Evolutionary conservation across 2,888 invertebrate genomes (phyloP), one percentile per base, ranked within the genome.

Genomic region (Rosalia funebris): DNA sequence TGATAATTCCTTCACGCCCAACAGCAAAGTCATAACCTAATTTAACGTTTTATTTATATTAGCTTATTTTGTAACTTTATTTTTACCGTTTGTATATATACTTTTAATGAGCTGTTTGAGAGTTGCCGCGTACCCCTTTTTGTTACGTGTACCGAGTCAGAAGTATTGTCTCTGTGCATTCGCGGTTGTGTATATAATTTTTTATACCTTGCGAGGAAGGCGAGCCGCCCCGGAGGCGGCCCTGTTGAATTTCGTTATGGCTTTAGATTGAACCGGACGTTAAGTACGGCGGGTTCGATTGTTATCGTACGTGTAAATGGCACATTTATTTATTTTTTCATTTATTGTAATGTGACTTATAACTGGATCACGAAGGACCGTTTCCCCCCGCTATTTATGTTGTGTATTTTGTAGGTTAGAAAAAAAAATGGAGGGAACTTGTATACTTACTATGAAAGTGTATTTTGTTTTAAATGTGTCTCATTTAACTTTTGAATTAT

Each of bases 391-490:
- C 56, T 65, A 60, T 69, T 70, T 68, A 65, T 70, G 63, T 68
- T 68, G 66, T 70, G 69, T 69, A 70, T 62, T 69, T 65, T 71
- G 63, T 69, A 71, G 66, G 58, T 60, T 63, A 68, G 65, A 64
- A 55, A 64, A 34, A 34, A 34, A 64, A 53, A 46, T 14, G 60
- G 62, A 64, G 67, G 70, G 68, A 65, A 66, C 59, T 65, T 66
- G 62, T 63, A 72, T 70, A 71, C 72, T 69, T 67, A 66, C 62
- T 57, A 65, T 60, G 62, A 69, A 68, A 67, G 64, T 68, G 69
- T 68, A 66, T 54, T 63, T 65, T 66, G 64, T 74, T 74, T 73
- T 73, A 65, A 74, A 71, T 73, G 71, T 74, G 71, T 75, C 73
- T 75, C 69, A 70, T 73, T 73, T 71, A 74, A 68, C 64, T 57